Evolutionary conservation across 2,797 vertebrate species (phyloP).

Genomic region (Remorina albescens): DNA sequence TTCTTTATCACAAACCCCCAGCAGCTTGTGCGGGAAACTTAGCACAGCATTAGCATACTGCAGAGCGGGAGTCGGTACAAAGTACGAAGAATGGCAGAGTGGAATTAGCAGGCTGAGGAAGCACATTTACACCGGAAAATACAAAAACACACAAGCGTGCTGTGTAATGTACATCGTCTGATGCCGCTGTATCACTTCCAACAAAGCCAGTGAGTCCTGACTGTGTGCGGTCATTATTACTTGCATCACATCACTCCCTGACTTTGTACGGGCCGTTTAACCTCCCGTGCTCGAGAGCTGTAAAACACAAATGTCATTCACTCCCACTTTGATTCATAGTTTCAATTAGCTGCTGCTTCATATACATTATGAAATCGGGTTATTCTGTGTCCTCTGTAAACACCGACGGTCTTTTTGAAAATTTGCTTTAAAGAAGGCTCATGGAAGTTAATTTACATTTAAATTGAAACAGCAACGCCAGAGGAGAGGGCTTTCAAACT

Average conservation of each 20-base stretch:
- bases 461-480: conserved; percentile 67
- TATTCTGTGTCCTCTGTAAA: conserved; percentile 39
- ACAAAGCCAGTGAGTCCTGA: conserved; percentile 22
- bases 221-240: conserved; percentile 52
- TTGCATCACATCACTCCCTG: conserved; percentile 41
- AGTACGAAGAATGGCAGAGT: conserved; percentile 27
- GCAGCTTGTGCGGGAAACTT: conserved; percentile 48
- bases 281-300: conserved; percentile 3
- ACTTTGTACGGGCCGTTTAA: conserved; percentile 37
- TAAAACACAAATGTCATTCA: conserved; percentile 57
- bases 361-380: conserved; percentile 28
- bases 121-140: conserved; percentile 41
- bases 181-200: conserved; percentile 15
- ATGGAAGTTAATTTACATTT: conserved; percentile 76
- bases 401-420: conserved; percentile 37
- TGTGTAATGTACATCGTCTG: neutral
- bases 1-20: conserved; percentile 67
- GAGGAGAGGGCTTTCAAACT: conserved; percentile 6
- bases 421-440: conserved; percentile 36
- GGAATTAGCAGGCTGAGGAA: conserved; percentile 28
- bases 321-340: conserved; percentile 56
- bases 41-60: conserved; percentile 43
- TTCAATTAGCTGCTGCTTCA: conserved; percentile 58
- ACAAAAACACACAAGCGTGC: conserved; percentile 6
- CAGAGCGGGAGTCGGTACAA: conserved; percentile 43